These are phyloP conservation scores for Chaetodon trifascialis DNA, from an alignment of 2,113 vertebrate genomes.

Conservation along the genomic window DNA sequence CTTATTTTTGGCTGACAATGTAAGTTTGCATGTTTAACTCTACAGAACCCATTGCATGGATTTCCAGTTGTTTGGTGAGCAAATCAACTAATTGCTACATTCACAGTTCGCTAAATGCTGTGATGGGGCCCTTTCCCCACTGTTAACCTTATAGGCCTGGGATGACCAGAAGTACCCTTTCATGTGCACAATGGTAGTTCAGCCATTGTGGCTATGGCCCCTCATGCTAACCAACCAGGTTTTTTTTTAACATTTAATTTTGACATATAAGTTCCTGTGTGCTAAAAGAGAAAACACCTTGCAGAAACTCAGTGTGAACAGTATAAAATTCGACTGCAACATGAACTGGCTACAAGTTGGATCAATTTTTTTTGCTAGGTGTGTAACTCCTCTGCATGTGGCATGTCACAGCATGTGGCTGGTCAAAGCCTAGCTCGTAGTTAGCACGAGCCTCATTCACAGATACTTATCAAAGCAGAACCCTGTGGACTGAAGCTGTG, in stretches of 20 bases:
- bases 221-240: neutral
- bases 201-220: neutral
- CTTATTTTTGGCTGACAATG: neutral
- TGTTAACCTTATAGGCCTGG: neutral
- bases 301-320: neutral
- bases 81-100: neutral
- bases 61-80: neutral
- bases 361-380: neutral
- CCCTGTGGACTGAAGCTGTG: constrained; percentile 23
- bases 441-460: constrained; percentile 36
- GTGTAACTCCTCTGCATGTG: neutral
- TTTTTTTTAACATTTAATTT: neutral
- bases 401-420: neutral
- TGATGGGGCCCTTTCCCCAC: neutral
- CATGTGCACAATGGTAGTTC: neutral
- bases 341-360: neutral
- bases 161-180: neutral
- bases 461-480: constrained; percentile 47
- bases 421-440: neutral
- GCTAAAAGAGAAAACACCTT: neutral
- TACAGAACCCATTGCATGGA: neutral
- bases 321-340: neutral
- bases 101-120: neutral
- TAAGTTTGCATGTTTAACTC: neutral
- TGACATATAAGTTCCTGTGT: neutral